Percentiles rank a stretch among this genome's conserved stretches.
Conservation (phyloP, 2,888 invertebrate species). For the Apotomis turbidana region DNA sequence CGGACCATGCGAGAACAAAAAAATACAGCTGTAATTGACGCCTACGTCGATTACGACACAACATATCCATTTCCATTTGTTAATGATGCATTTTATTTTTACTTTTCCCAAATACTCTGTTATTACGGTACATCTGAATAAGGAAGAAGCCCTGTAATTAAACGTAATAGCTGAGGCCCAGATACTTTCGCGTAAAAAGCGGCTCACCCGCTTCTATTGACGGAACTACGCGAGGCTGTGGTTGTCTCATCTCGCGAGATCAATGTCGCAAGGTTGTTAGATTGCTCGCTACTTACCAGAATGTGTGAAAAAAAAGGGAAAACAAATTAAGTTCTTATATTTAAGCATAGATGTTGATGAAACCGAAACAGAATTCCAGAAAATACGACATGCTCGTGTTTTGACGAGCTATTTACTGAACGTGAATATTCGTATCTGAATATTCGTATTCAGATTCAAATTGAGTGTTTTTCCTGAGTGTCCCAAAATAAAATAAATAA, state of each 20-base stretch:
- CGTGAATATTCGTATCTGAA: too few relatives aligned
- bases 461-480: too few relatives aligned
- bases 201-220: constrained; percentile 49
- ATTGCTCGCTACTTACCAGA: too few relatives aligned
- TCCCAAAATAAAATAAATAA: too few relatives aligned
- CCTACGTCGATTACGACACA: constrained; percentile 22
- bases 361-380: too few relatives aligned
- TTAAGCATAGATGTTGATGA: too few relatives aligned
- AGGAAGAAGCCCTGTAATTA: constrained; percentile 74
- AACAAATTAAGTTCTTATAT: too few relatives aligned
- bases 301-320: too few relatives aligned
- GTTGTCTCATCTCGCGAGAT: constrained; percentile 9
- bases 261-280: not conserved
- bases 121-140: constrained; percentile 52
- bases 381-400: too few relatives aligned
- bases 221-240: constrained; percentile 29
- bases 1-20: too few relatives aligned
- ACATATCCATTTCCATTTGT: constrained; percentile 22
- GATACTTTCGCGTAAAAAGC: constrained; percentile 73
- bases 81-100: constrained; percentile 34
- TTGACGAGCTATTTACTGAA: too few relatives aligned
- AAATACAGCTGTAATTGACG: not conserved
- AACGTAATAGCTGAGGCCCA: constrained; percentile 60
- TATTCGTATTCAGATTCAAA: too few relatives aligned
- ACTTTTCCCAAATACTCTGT: constrained; percentile 33